Evolutionary conservation across 1,140 invertebrate genomes (phyloP), one percentile per base, ranked within the genome.

Genomic region (Papilio glaucus): DNA sequence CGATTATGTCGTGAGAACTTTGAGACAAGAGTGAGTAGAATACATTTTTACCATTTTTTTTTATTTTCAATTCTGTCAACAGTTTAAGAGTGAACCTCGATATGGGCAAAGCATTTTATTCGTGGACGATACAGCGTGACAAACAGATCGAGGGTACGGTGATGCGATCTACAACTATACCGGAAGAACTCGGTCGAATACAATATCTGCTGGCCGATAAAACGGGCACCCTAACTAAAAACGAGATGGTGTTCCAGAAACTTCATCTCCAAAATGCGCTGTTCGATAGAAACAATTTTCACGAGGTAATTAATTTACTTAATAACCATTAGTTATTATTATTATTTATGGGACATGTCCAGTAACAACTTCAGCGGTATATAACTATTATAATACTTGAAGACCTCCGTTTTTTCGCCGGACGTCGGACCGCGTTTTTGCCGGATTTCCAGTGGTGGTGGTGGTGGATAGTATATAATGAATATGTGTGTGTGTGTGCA

Each of bases 171-270:
- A 99, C 98, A 0, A 99, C 99, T 1, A 99, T 99, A 80, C 98
- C 99, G 0, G 99, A 99, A 94, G 99, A 99, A 92, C 91, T 99
- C n/a, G 98, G 98, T 0, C 93, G 99, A 62, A 98, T 99, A 79
- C 97, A 97, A 1, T 99, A 99, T 92, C 93, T 99, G 57, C 91
- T 99, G 1, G 98, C 98, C 0, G 99, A 99, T 88, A 99, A 99
- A 94, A 99, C 99, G 0, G 99, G 99, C 5, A 99, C 99, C 0
- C 93, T 99, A 4, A 99, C 99, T 0, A 98, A 99, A 91, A 99
- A 99, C 93, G 98, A 99, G 87, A 99, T 99, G 99, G 96, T 99
- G 2, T 98, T 99, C 84, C 99, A 99, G 85, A 97, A 98, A 81
- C 93, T 99, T 4, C 98, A 99, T 89, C 89, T 99, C 1, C 98